phyloP scores from a whole-genome alignment of 2,888 invertebrate species.

The Anagyrus pseudococci region DNA sequence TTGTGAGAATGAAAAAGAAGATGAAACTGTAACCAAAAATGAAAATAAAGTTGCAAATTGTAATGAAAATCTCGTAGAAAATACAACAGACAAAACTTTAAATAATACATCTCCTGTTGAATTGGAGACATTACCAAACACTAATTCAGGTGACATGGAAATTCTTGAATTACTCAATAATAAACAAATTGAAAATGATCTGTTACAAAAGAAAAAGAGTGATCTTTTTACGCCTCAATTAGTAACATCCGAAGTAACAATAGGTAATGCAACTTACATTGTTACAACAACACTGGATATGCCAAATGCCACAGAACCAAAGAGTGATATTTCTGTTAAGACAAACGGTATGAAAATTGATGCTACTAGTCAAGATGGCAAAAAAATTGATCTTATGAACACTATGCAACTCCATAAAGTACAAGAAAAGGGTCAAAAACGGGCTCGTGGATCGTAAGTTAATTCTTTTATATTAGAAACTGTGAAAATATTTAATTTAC shows the following conservation, averaged over 20 bases:
- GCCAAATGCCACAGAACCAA: slow-evolving; percentile 31
- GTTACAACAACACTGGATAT: slow-evolving; percentile 53
- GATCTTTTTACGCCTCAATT: slow-evolving; percentile 44
- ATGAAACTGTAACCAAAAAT: too few relatives aligned
- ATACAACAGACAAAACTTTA: too few relatives aligned
- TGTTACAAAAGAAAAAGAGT: not conserved
- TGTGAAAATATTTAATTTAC: not conserved
- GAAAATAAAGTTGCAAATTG: too few relatives aligned
- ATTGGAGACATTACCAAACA: too few relatives aligned
- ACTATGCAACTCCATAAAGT: slow-evolving; percentile 55
- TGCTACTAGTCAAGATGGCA: slow-evolving; percentile 45
- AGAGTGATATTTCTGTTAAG: slow-evolving; percentile 33
- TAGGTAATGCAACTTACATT: slow-evolving; percentile 53
- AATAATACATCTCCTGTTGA: too few relatives aligned
- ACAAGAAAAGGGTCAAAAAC: slow-evolving; percentile 34
- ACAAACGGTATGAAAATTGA: slow-evolving; percentile 41
- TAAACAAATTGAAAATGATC: not conserved
- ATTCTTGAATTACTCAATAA: not conserved
- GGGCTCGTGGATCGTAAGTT: slow-evolving; percentile 21
- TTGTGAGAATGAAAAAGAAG: too few relatives aligned
- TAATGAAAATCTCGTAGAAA: too few relatives aligned
- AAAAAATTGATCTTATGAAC: slow-evolving; percentile 56
- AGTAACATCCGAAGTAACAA: slow-evolving; percentile 49
- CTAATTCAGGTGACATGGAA: too few relatives aligned
- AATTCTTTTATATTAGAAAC: not conserved